Percentiles rank a stretch among this genome's conserved stretches.
These are phyloP conservation scores for Lucifuga dentata DNA, from an alignment of 2,113 vertebrate genomes.

Conservation along the genomic window DNA sequence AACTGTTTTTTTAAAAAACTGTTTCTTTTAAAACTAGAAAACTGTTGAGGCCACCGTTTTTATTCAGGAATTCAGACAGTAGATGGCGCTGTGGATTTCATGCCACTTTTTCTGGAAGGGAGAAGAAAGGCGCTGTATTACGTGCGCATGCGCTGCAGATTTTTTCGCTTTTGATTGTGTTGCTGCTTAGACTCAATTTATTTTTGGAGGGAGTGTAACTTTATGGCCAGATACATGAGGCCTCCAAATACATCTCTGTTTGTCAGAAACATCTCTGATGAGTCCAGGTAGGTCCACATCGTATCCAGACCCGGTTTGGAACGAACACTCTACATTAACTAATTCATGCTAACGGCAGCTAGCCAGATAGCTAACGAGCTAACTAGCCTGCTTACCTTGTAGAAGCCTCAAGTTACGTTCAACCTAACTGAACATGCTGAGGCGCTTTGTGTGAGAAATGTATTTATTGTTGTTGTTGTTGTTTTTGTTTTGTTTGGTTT, in stretches of 20 bases:
- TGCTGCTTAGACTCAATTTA: background rate
- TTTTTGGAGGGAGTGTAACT: constrained; percentile 26
- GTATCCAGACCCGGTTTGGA: background rate
- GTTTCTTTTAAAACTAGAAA: too few relatives aligned
- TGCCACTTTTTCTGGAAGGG: background rate
- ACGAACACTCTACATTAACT: background rate
- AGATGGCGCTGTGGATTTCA: constrained; percentile 21
- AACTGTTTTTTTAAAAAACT: too few relatives aligned
- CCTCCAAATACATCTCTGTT: constrained; percentile 96
- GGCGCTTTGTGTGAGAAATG: background rate
- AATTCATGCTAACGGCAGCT: constrained; percentile 2
- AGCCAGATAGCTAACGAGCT: constrained; percentile 47
- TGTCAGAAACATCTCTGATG: constrained; percentile 95
- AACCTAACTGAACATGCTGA: background rate
- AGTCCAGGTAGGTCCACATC: constrained; percentile 91
- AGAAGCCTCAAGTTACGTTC: constrained; percentile 1
- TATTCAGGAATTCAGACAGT: background rate
- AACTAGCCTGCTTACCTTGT: constrained; percentile 4
- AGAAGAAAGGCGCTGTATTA: constrained; percentile 1
- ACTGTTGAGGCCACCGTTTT: too few relatives aligned
- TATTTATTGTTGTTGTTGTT: too few relatives aligned
- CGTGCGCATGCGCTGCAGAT: constrained; percentile 48
- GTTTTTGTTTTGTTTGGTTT: too few relatives aligned
- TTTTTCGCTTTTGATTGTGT: constrained; percentile 11
- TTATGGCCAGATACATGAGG: constrained; percentile 91